A percentile compares a stretch with the other conserved stretches of the same genome.
Conservation (phyloP, 2,797 vertebrate species). For the Dallia pectoralis region DNA sequence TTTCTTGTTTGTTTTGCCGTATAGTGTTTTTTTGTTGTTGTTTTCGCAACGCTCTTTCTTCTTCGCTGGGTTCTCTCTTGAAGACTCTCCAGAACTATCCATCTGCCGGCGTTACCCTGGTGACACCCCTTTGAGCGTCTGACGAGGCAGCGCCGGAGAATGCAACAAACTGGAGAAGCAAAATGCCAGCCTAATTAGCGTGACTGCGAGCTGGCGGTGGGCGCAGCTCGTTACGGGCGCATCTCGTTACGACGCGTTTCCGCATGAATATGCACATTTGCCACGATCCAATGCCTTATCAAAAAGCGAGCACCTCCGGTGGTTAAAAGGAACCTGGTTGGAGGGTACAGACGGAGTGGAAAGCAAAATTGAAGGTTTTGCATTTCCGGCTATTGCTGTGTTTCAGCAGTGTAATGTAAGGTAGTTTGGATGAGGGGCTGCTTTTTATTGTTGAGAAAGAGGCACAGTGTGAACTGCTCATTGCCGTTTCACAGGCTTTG, state of each 20-base stretch:
- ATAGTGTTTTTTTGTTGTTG: conserved; percentile 4
- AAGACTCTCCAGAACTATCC: conserved; percentile 50
- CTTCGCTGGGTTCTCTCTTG: conserved; percentile 25
- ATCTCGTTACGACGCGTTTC: conserved; percentile 52
- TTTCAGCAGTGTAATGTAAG: conserved; percentile 4
- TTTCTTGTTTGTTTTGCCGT: conserved; percentile 45
- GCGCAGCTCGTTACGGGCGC: conserved; percentile 45
- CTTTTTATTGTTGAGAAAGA: conserved; percentile 5
- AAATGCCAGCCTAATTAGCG: conserved; percentile 67
- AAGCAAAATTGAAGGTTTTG: not conserved
- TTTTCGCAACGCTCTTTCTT: conserved; percentile 3
- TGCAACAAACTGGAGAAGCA: conserved; percentile 41
- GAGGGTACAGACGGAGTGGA: conserved; percentile 4
- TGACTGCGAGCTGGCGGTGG: conserved; percentile 52
- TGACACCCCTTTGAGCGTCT: conserved; percentile 61
- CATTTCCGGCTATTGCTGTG: not conserved
- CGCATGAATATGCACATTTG: conserved; percentile 55
- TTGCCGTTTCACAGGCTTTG: conserved; percentile 21
- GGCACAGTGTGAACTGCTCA: conserved; percentile 24
- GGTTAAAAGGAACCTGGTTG: conserved; percentile 18
- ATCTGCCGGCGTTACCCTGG: conserved; percentile 65
- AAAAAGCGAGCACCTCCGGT: conserved; percentile 24
- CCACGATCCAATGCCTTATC: conserved; percentile 32
- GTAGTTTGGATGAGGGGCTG: not conserved
- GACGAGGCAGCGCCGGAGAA: conserved; percentile 53